Evolutionary conservation across 2,797 vertebrate genomes (phyloP).

Genomic region (Phrynocephalus guinanensis): DNA sequence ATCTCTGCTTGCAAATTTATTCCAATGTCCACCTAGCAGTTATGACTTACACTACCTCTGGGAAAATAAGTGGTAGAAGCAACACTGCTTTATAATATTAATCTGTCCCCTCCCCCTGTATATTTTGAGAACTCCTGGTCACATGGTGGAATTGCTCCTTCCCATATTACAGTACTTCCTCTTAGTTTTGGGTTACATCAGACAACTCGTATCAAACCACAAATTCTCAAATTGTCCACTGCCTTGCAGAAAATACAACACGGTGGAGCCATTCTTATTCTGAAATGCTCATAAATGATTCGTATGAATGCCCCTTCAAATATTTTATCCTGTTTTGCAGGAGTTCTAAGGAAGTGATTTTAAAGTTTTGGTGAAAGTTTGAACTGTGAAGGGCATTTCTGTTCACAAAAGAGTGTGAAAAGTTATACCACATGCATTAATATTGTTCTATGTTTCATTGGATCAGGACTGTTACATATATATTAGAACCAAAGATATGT

Average conservation of each 20-base stretch:
- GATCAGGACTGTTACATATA: background rate
- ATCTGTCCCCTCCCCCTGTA: background rate
- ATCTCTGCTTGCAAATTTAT: background rate
- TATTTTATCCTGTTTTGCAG: background rate
- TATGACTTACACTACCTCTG: background rate
- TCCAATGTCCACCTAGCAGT: background rate
- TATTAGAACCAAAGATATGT: background rate
- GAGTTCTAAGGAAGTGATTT: background rate
- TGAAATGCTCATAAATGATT: background rate
- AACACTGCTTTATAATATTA: background rate
- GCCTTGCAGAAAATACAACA: background rate
- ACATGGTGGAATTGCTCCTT: background rate
- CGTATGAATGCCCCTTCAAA: background rate
- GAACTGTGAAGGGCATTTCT: background rate
- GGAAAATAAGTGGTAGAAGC: background rate
- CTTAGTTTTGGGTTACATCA: background rate
- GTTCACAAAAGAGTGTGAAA: background rate
- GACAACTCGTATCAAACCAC: background rate
- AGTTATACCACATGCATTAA: background rate
- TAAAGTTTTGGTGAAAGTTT: too few relatives aligned
- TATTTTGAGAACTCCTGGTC: background rate
- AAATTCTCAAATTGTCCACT: background rate
- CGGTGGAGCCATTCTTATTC: background rate
- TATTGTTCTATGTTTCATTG: background rate
- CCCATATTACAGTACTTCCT: background rate